These are phyloP conservation scores for Pollenia angustigena DNA, from an alignment of 2,888 invertebrate species.

Conservation along the genomic window DNA sequence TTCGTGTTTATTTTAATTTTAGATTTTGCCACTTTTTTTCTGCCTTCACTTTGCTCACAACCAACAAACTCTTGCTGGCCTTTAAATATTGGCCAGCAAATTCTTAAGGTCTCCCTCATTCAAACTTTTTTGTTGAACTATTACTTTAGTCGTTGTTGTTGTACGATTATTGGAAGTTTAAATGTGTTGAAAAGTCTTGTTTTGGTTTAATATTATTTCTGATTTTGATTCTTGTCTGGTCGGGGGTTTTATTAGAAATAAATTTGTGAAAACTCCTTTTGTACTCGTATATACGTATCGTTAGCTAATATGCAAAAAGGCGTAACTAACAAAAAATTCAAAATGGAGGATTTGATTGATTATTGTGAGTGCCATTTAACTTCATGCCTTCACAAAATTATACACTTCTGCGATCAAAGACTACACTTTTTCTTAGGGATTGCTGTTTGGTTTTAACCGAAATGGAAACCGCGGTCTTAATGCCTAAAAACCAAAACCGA, in stretches of 20 bases:
- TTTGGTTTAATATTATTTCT: background rate
- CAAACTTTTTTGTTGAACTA: slow-evolving; percentile 3
- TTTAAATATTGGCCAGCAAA: background rate
- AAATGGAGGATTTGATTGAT: no score
- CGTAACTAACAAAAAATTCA: no score
- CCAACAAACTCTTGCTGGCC: background rate
- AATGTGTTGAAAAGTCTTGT: slow-evolving; percentile 22
- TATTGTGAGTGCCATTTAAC: no score
- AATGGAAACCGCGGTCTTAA: no score
- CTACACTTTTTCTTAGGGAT: no score
- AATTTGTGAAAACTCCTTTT: no score
- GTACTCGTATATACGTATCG: no score
- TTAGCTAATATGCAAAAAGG: no score
- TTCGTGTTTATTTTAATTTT: slow-evolving; percentile 42
- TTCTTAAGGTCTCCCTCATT: background rate
- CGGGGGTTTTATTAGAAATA: background rate
- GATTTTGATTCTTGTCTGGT: background rate
- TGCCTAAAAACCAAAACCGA: no score
- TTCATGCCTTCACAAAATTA: no score
- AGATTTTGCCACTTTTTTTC: slow-evolving; percentile 49
- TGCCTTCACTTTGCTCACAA: slow-evolving; percentile 12
- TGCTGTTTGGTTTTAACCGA: no score
- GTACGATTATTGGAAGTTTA: background rate
- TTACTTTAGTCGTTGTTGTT: slow-evolving; percentile 14
- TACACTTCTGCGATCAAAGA: no score